Conservation (phyloP, 2,797 vertebrate genomes). For the Phyllotis vaccarum region DNA sequence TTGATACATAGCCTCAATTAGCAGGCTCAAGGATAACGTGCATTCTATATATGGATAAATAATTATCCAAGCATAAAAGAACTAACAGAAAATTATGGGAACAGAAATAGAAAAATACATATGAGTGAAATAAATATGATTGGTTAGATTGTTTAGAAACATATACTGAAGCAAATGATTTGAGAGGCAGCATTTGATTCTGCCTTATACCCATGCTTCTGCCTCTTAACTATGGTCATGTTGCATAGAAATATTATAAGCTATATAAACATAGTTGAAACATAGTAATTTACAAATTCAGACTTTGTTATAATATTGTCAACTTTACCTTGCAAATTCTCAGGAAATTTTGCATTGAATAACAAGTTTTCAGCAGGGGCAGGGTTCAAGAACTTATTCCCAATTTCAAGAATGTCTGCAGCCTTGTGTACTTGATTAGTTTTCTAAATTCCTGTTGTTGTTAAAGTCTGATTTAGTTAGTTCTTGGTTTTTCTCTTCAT, state of each 20-base stretch:
- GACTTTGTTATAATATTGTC: background rate
- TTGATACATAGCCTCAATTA: background rate
- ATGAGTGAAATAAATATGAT: background rate
- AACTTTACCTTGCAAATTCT: slow-evolving; percentile 22
- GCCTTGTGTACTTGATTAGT: slow-evolving; percentile 18
- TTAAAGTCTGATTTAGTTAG: slow-evolving; percentile 22
- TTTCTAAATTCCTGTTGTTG: slow-evolving; percentile 47
- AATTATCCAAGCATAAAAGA: background rate
- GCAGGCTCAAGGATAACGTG: background rate
- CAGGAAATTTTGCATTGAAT: slow-evolving; percentile 41
- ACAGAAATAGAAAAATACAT: background rate
- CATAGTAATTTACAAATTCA: slow-evolving; percentile 7
- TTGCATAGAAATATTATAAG: background rate
- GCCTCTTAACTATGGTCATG: fast-evolving
- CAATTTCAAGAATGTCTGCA: slow-evolving; percentile 29
- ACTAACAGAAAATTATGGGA: background rate
- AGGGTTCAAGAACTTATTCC: slow-evolving; percentile 11
- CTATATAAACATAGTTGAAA: background rate
- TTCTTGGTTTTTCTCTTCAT: slow-evolving; percentile 65
- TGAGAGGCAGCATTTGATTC: background rate
- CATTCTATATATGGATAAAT: background rate
- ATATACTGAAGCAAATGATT: background rate
- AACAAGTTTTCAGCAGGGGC: background rate
- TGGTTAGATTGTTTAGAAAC: background rate
- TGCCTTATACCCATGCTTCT: background rate